Percentiles rank a stretch among this genome's conserved stretches.
These are phyloP conservation scores for Charaxes varanes DNA, from an alignment of 1,140 invertebrate species.

Conservation along the genomic window DNA sequence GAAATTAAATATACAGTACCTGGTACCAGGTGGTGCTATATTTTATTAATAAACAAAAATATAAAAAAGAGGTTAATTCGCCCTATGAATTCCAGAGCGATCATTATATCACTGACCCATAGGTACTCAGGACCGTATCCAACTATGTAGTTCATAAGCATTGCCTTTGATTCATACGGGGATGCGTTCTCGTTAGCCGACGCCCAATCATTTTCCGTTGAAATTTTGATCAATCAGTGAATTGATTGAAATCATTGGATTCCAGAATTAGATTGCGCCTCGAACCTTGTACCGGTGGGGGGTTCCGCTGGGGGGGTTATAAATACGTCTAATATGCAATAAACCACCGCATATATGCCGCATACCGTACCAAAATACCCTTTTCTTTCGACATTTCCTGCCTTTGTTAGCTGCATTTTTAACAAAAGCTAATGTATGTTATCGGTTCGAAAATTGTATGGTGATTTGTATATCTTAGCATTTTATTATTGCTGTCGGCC, in stretches of 20 bases:
- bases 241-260: constrained; percentile 17
- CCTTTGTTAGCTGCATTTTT: constrained; percentile 23
- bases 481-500: too few species aligned
- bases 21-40: too few species aligned
- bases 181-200: constrained; percentile 4
- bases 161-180: too few species aligned
- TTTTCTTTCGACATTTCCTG: constrained; percentile 24
- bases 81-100: too few species aligned
- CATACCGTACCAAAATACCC: constrained; percentile 21
- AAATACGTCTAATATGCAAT: constrained; percentile 19
- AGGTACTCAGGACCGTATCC: too few species aligned
- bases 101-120: too few species aligned
- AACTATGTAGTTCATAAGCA: too few species aligned
- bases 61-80: too few species aligned
- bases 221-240: constrained; percentile 20
- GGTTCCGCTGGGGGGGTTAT: constrained; percentile 7
- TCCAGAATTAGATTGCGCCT: constrained; percentile 20
- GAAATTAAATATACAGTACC: too few species aligned
- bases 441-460: constrained; percentile 6
- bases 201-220: constrained; percentile 13
- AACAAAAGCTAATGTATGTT: constrained; percentile 20
- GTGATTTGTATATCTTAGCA: constrained; percentile 8
- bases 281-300: constrained; percentile 6
- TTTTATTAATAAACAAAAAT: too few species aligned
- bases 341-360: constrained; percentile 12